Conservation (phyloP, 2,797 vertebrate species). For the Manis pentadactyla region DNA sequence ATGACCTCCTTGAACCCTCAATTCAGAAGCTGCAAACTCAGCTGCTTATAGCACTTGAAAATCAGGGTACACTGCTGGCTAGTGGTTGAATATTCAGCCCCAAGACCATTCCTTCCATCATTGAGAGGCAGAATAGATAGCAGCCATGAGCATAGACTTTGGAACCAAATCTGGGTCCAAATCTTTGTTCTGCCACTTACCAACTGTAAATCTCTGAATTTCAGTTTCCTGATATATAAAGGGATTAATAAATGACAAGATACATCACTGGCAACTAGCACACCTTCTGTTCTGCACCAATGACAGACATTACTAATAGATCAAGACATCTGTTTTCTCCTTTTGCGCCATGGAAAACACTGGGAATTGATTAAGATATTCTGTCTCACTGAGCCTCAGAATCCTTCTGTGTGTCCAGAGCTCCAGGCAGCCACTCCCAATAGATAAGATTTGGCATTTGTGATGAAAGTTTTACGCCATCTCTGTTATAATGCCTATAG, state of each 20-base stretch:
- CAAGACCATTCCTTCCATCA: neutral
- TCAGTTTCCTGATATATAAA: conserved; percentile 52
- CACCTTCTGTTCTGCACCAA: neutral
- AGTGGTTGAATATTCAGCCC: neutral
- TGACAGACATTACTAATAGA: neutral
- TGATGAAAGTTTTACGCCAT: neutral
- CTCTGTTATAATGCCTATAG: neutral
- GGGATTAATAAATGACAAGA: neutral
- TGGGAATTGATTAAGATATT: neutral
- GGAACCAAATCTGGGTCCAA: neutral
- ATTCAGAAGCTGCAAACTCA: neutral
- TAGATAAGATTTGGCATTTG: neutral
- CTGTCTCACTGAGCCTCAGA: neutral
- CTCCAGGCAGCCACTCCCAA: neutral
- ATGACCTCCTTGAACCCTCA: neutral
- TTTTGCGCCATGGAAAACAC: neutral
- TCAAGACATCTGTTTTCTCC: neutral
- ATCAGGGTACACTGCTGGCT: neutral
- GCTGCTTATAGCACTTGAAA: too few relatives aligned
- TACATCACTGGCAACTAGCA: neutral
- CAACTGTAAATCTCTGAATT: neutral
- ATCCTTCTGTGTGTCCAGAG: neutral
- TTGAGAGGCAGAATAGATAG: neutral
- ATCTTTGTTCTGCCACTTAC: neutral
- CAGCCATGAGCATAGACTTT: neutral